These are phyloP conservation scores for Caenorhabditis sp. DNA, from an alignment of 2,888 invertebrate genomes.

Conservation along the genomic window DNA sequence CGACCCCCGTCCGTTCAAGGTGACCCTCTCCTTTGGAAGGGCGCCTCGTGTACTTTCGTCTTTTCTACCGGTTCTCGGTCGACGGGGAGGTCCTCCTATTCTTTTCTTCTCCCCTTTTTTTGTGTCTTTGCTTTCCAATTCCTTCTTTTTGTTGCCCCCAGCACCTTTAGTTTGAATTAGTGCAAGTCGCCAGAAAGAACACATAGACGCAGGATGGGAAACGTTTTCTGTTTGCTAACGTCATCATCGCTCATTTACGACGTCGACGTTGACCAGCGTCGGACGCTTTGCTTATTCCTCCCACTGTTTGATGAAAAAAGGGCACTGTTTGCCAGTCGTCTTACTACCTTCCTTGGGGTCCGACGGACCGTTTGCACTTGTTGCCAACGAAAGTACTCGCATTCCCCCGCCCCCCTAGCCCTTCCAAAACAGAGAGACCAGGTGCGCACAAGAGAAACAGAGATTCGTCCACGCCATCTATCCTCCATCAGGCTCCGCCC, in stretches of 20 bases:
- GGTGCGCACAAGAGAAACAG: conserved; percentile 27
- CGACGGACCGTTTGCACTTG: conserved; percentile 43
- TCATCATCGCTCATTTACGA: conserved; percentile 55
- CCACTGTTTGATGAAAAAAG: conserved; percentile 15
- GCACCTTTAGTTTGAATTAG: conserved; percentile 47
- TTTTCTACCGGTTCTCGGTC: conserved; percentile 49
- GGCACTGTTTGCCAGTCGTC: conserved; percentile 36
- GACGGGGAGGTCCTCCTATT: conserved; percentile 23
- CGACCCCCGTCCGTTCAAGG: conserved; percentile 58
- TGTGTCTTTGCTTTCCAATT: conserved; percentile 11
- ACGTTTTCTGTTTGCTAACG: conserved; percentile 55
- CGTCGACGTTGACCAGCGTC: conserved; percentile 20
- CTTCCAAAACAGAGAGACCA: conserved; percentile 14
- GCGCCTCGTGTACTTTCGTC: conserved; percentile 57
- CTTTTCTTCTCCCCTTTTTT: conserved; percentile 1
- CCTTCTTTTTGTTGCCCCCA: conserved; percentile 9
- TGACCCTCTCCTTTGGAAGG: conserved; percentile 43
- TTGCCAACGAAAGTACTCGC: conserved; percentile 21
- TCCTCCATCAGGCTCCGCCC: conserved; percentile 42
- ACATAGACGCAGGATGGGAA: conserved; percentile 31
- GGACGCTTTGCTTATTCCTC: conserved; percentile 1
- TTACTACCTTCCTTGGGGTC: neutral
- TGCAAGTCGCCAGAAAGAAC: conserved; percentile 36
- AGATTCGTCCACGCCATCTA: conserved; percentile 49
- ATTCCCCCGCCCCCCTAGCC: conserved; percentile 7